phyloP scores from a whole-genome alignment of 2,113 vertebrate genomes.

The Panthera tigris region DNA sequence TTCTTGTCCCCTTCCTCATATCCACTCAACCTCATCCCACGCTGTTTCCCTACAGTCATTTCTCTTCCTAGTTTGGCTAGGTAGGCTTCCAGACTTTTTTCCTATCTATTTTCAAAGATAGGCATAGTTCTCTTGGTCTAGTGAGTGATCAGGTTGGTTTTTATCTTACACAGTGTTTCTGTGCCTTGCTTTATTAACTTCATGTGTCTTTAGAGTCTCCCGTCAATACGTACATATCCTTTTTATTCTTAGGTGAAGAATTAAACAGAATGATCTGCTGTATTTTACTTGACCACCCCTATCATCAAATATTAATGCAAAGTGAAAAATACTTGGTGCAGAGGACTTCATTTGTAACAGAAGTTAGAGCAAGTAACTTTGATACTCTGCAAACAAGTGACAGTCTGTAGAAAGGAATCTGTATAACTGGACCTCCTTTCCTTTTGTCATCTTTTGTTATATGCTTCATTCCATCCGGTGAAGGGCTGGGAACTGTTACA shows the following conservation, averaged over 20 bases:
- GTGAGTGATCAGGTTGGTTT: background rate
- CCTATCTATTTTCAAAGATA: background rate
- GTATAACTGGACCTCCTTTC: background rate
- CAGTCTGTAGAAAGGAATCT: background rate
- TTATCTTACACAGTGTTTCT: background rate
- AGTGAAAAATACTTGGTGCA: background rate
- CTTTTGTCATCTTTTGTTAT: background rate
- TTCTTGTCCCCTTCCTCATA: background rate
- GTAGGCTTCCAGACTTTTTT: background rate
- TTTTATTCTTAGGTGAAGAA: background rate
- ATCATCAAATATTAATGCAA: background rate
- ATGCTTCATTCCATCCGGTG: background rate
- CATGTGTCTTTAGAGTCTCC: background rate
- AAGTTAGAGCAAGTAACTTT: background rate
- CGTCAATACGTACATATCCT: background rate
- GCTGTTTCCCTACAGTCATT: background rate
- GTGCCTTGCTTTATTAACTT: background rate
- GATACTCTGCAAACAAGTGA: background rate
- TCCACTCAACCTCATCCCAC: background rate
- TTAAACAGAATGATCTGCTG: background rate
- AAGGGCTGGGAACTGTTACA: background rate
- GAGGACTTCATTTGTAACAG: background rate
- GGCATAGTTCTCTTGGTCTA: background rate
- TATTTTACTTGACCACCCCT: background rate
- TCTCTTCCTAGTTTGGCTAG: background rate